phyloP scores from a whole-genome alignment of 2,797 vertebrate genomes.

The Pipistrellus nathusii region DNA sequence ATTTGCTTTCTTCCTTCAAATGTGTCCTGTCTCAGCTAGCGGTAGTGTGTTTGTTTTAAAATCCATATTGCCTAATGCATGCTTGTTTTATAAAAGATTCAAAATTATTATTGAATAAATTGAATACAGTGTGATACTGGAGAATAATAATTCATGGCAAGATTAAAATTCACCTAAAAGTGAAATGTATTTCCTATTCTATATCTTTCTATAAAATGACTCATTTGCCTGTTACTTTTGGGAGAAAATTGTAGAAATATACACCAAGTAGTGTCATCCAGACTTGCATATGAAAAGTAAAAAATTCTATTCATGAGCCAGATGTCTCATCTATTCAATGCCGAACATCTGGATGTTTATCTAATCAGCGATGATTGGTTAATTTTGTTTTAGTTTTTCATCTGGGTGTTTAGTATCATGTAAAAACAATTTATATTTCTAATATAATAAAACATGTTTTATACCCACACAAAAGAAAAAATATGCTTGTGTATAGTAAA shows the following conservation, averaged over 20 bases:
- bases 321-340: constrained; percentile 67
- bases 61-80: not conserved
- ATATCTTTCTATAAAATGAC: not conserved
- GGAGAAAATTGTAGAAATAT: constrained; percentile 32
- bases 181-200: not conserved
- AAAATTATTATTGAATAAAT: not conserved
- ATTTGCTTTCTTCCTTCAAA: constrained; percentile 20
- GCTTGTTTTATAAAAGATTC: not conserved
- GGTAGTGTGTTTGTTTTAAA: constrained; percentile 25
- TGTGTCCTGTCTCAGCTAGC: not conserved
- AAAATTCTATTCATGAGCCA: constrained; percentile 65
- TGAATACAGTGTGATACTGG: not conserved
- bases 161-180: constrained; percentile 15
- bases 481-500: constrained; percentile 16
- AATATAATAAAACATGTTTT: constrained; percentile 33
- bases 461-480: not conserved
- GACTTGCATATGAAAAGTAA: constrained; percentile 58
- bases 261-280: not conserved
- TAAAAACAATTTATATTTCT: constrained; percentile 52
- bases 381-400: constrained; percentile 70
- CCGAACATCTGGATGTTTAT: constrained; percentile 70
- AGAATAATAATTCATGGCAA: constrained; percentile 4
- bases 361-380: constrained; percentile 57
- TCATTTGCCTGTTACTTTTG: not conserved
- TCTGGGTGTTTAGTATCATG: constrained; percentile 14